phyloP scores from a whole-genome alignment of 2,888 invertebrate genomes.

The Heliconius ethilla region DNA sequence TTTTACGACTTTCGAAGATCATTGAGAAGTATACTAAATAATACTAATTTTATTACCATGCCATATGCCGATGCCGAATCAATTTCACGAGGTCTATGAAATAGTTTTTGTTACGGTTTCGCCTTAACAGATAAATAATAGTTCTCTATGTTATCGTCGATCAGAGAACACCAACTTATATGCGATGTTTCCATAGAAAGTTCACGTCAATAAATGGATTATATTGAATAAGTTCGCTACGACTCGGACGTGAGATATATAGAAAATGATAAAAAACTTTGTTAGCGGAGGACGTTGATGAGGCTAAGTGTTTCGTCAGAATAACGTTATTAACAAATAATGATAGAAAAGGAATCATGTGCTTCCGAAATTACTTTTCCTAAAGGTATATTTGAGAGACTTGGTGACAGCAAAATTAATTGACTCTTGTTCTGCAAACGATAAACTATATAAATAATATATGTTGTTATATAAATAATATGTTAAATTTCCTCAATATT shows the following conservation, averaged over 20 bases:
- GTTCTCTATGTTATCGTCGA: slow-evolving; percentile 26
- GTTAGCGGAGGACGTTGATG: slow-evolving; percentile 7
- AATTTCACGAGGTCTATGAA: slow-evolving; percentile 33
- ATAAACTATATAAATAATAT: too few species aligned
- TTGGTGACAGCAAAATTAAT: too few species aligned
- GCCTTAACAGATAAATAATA: slow-evolving; percentile 21
- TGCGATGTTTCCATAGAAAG: slow-evolving; percentile 29
- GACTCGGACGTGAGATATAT: slow-evolving; percentile 33
- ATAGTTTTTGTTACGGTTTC: slow-evolving; percentile 30
- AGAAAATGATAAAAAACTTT: slow-evolving; percentile 39
- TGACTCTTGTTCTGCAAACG: not conserved
- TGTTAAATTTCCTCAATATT: not conserved
- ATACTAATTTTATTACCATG: slow-evolving; percentile 41
- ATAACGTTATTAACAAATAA: slow-evolving; percentile 23
- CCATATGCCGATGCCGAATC: slow-evolving; percentile 40
- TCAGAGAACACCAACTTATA: slow-evolving; percentile 23
- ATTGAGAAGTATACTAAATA: slow-evolving; percentile 40
- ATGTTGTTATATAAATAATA: too few species aligned
- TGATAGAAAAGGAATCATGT: slow-evolving; percentile 2
- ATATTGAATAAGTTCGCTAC: slow-evolving; percentile 39
- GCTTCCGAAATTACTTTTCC: not conserved
- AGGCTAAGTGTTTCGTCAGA: slow-evolving; percentile 4
- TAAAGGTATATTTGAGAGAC: not conserved
- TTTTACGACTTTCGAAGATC: slow-evolving; percentile 46
- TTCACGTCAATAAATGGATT: slow-evolving; percentile 36